Base-by-base conservation (phyloP, 2,888 invertebrate genomes). In the Scelioninae gen. 2 region DNA sequence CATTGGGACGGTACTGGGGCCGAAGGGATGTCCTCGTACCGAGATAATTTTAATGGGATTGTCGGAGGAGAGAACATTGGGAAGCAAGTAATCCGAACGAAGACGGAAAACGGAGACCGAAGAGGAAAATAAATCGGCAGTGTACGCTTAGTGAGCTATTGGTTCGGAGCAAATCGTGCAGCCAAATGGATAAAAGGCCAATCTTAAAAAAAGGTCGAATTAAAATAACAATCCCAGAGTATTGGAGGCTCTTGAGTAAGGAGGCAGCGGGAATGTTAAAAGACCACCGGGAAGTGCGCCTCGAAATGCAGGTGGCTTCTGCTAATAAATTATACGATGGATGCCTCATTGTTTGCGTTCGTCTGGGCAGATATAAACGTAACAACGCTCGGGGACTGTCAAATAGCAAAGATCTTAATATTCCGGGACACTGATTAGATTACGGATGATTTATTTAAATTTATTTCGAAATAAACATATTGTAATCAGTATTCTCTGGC, bases 41-140 rank as follows among this genome's bases (percentile, higher is more conserved):
- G 60, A 81, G 80, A 81, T 83, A 79, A 82, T 81, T 83, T 82
- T 83, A 84, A 84, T 83, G 81, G 82, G 83, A 81, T 82, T 79
- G 75, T 58, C 71, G 53, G 55, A 50, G 50, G 58, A 65, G n/a
- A 16, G 39, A 50, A 43, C 55, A 71, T 50, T 41, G 58, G 13
- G 63, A 55, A 31, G 57, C 43, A 48, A 55, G 16, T 33, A 45
- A 39, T 16, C 10, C 1, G 35, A 37, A 50, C 35, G 22, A 39
- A 13, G 68, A 68, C 11, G 13, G 52, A 48, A 46, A 43, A 46
- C 43, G 60, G 57, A 53, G 73, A 68, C 46, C 41, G 61, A 33
- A 41, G 46, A 55, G 37, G 39, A 55, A 71, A 73, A 57, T 60
- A 58, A 74, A 46, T 67, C 53, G 65, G 71, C 52, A 48, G 63